phyloP scores from a whole-genome alignment of 2,797 vertebrate genomes.

The Spinus pinus region DNA sequence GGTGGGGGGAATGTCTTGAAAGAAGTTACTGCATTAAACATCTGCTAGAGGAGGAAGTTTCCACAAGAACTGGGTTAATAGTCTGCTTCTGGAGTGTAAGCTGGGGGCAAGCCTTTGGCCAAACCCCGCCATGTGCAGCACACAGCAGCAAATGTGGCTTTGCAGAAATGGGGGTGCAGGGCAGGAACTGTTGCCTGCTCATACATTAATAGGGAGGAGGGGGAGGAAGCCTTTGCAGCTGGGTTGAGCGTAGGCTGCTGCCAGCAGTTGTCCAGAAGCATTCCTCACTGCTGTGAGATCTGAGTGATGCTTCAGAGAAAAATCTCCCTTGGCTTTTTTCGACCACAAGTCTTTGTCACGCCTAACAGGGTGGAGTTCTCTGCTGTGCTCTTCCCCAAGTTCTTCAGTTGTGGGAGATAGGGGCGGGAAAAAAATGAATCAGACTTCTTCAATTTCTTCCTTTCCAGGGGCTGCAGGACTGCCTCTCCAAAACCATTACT shows the following conservation, averaged over 20 bases:
- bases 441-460: not conserved
- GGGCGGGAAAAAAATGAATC: too few relatives aligned
- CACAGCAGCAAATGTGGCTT: fast-evolving
- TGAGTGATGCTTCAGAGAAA: not conserved
- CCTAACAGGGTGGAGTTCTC: not conserved
- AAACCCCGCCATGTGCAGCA: not conserved
- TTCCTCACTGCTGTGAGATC: not conserved
- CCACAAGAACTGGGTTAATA: not conserved
- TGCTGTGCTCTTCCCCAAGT: not conserved
- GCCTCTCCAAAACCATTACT: not conserved
- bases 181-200: not conserved
- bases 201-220: not conserved
- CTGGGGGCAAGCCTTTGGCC: not conserved
- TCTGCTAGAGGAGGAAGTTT: not conserved
- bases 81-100: not conserved
- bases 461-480: not conserved
- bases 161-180: not conserved
- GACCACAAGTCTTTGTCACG: not conserved
- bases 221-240: not conserved
- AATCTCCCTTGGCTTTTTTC: not conserved
- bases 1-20: not conserved
- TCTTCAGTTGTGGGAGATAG: not conserved
- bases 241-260: not conserved
- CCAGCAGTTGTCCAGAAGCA: not conserved
- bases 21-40: not conserved